A percentile compares a stretch with the other conserved stretches of the same genome.
Conservation (phyloP, 2,113 vertebrate species). For the Laticauda laticaudata region DNA sequence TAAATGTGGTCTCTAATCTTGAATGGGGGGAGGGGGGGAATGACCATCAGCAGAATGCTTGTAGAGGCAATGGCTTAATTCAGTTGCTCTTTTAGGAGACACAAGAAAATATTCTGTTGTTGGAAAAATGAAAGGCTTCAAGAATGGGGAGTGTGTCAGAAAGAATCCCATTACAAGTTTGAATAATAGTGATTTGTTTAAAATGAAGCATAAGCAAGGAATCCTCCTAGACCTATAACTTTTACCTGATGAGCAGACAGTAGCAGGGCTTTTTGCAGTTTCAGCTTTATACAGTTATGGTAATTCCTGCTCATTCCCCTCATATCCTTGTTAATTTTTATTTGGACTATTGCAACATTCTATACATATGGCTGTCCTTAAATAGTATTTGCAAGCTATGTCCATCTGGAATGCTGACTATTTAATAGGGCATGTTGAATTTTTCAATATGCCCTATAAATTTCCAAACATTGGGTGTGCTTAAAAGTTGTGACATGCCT, state of each 20-base stretch:
- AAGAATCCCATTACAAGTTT: neutral
- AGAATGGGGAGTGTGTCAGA: neutral
- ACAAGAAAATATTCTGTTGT: neutral
- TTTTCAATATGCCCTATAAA: neutral
- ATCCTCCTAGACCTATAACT: neutral
- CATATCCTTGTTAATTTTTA: neutral
- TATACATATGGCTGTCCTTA: neutral
- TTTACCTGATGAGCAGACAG: neutral
- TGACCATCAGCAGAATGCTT: neutral
- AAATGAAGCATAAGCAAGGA: neutral
- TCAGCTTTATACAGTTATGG: neutral
- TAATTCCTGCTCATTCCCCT: neutral
- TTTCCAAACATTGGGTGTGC: no score
- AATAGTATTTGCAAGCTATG: neutral
- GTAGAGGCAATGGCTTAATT: neutral
- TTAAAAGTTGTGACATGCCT: no score
- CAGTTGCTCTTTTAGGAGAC: neutral
- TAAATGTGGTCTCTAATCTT: neutral
- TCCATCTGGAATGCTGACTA: neutral
- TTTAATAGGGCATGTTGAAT: no score
- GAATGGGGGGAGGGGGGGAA: neutral
- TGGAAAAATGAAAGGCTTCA: neutral
- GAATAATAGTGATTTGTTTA: neutral
- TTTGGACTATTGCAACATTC: neutral
- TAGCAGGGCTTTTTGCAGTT: neutral